A percentile compares a stretch with the other conserved stretches of the same genome.
Conservation (phyloP, 2,888 invertebrate genomes). For the Graphium colonna region DNA sequence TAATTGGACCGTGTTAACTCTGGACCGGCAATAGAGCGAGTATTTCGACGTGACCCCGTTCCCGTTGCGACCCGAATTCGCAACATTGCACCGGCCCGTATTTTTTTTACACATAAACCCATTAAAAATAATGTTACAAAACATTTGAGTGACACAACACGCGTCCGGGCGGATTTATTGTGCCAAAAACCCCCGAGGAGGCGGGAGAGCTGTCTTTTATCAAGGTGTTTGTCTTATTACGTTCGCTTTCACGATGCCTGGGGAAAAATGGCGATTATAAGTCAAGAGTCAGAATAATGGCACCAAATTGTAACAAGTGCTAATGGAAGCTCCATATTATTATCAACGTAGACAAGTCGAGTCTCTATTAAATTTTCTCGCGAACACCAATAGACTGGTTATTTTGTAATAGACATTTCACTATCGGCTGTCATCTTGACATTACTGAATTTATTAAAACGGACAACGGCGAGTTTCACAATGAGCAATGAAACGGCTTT, state of each 20-base stretch:
- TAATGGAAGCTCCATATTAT: constrained; percentile 39
- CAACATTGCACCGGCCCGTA: constrained; percentile 49
- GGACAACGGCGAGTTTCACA: constrained; percentile 60
- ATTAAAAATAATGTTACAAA: constrained; percentile 68
- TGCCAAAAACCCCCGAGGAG: constrained; percentile 49
- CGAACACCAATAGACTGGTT: constrained; percentile 60
- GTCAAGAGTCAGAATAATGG: neutral
- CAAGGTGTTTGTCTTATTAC: constrained; percentile 44
- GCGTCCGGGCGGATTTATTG: constrained; percentile 50
- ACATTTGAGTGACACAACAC: constrained; percentile 62
- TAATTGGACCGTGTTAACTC: constrained; percentile 74
- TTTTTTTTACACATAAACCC: constrained; percentile 49
- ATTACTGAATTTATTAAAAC: constrained; percentile 53
- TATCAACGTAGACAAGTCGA: constrained; percentile 30
- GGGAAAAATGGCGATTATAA: neutral
- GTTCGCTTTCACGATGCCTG: neutral
- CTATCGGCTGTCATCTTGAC: constrained; percentile 47
- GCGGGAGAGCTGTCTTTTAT: constrained; percentile 52
- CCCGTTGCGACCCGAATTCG: constrained; percentile 65
- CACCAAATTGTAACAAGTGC: constrained; percentile 17
- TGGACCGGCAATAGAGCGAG: constrained; percentile 53
- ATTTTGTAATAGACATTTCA: constrained; percentile 66
- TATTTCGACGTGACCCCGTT: constrained; percentile 73
- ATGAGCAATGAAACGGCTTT: constrained; percentile 41
- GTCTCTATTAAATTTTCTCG: constrained; percentile 53